A percentile compares a stretch with the other conserved stretches of the same genome.
phyloP scores from a whole-genome alignment of 2,797 vertebrate genomes.

The Crossoptilon crossoptilon region DNA sequence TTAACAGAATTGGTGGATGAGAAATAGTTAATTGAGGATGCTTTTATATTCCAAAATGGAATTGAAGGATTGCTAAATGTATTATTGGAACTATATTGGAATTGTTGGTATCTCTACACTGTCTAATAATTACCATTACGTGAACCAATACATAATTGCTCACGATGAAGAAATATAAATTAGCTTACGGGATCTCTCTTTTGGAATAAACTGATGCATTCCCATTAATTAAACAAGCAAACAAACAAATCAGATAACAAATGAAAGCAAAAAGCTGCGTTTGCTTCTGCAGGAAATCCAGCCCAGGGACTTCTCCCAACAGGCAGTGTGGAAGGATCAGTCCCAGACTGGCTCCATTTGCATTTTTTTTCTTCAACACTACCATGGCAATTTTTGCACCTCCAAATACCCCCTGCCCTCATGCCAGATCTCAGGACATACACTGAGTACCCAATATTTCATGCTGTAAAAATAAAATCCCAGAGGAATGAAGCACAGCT shows the following conservation, averaged over 20 bases:
- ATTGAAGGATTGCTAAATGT: neutral
- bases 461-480: neutral
- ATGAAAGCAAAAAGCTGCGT: neutral
- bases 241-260: neutral
- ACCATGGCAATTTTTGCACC: neutral
- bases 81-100: neutral
- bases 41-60: neutral
- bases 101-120: neutral
- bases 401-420: neutral
- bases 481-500: neutral
- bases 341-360: neutral
- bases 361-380: neutral
- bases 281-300: neutral
- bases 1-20: neutral
- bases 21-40: neutral
- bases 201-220: neutral
- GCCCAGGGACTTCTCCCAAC: neutral
- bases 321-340: neutral
- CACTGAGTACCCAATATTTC: neutral
- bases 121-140: neutral
- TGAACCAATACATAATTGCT: slow-evolving; percentile 13
- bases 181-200: neutral
- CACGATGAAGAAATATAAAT: slow-evolving; percentile 8
- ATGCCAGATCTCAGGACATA: neutral
- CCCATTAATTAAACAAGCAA: neutral